Evolutionary conservation across 2,888 invertebrate species (phyloP).

Genomic region (Smittia sp.): DNA sequence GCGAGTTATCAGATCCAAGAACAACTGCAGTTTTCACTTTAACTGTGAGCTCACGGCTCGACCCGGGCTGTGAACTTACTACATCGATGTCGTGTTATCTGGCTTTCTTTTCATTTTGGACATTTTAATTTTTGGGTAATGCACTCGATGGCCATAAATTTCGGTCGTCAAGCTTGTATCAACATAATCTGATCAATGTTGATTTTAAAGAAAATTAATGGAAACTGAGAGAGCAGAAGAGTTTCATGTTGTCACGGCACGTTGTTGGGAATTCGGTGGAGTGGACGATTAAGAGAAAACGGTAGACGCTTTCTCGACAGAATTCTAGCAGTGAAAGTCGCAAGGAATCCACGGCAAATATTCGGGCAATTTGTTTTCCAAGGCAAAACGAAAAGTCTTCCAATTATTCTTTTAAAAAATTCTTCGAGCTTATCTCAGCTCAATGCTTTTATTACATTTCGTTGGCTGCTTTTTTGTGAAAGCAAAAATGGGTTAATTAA

Average conservation of each 20-base stretch:
- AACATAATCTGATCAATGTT: not conserved
- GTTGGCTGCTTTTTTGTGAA: conserved; percentile 6
- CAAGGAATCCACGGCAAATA: not conserved
- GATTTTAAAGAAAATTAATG: not conserved
- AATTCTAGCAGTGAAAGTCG: not conserved
- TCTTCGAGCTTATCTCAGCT: not conserved
- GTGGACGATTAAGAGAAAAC: too few species aligned
- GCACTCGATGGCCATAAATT: not conserved
- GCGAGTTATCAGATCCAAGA: not conserved
- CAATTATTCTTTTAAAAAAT: conserved; percentile 8
- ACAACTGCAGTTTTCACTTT: not conserved
- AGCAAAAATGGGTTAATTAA: conserved; percentile 17
- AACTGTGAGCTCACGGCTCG: not conserved
- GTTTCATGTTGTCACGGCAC: too few species aligned
- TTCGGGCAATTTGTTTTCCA: not conserved
- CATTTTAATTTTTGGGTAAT: not conserved
- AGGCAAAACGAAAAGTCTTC: not conserved
- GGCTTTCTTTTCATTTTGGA: not conserved
- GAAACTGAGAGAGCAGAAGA: too few species aligned
- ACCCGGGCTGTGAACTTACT: not conserved
- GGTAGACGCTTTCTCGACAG: too few species aligned
- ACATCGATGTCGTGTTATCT: not conserved
- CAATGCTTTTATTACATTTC: too few species aligned
- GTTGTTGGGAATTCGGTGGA: too few species aligned
- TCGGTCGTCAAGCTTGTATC: not conserved